Evolutionary conservation across 2,888 invertebrate genomes (phyloP), one percentile per base, ranked within the genome.

Genomic region (Saturnia japonica): DNA sequence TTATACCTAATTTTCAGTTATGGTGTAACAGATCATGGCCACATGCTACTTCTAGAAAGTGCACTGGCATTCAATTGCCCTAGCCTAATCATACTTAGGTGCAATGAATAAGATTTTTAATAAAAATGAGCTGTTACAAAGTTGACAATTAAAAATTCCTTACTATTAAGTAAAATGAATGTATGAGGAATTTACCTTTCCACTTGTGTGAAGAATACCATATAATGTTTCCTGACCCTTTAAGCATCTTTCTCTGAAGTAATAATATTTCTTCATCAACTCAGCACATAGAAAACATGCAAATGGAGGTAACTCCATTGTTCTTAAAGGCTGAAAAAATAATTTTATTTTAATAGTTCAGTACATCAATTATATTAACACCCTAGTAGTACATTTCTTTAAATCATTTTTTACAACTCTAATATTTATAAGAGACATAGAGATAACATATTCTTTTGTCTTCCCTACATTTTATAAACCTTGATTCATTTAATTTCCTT

Each of bases 281-380:
- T 82, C 79, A 1, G 87, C 85, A 80, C 93, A 94, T 72, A 88
- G 85, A 66, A 79, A 89, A 76, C 93, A 94, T 0, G 85, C 86
- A 77, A 82, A 88, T 1, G 80, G 78, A 7, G 88, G 90, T 2
- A 90, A 75, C 0, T 85, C 82, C 67, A 76, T 76, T 12, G 78
- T 75, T n/a, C 73, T 81, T 8, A 85, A 14, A 0, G 82, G 76
- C 88, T 89, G 81, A 43, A 83, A 86, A 22, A 60, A 72, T 69
- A 14, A 70, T 57, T 68, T 57, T 54, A 45, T 64, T 8, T 19
- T 47, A 22, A 25, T 1, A 47, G 16, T 47, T 47, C 45, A 47
- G 47, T 19, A 25, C 22, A 62, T 45, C 14, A 62, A 67, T 54
- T 67, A 60, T 62, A 54, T 28, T 7, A 70, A 73, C 6, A 87